These are phyloP conservation scores for Callipepla squamata DNA, from an alignment of 2,113 vertebrate genomes.

Conservation along the genomic window DNA sequence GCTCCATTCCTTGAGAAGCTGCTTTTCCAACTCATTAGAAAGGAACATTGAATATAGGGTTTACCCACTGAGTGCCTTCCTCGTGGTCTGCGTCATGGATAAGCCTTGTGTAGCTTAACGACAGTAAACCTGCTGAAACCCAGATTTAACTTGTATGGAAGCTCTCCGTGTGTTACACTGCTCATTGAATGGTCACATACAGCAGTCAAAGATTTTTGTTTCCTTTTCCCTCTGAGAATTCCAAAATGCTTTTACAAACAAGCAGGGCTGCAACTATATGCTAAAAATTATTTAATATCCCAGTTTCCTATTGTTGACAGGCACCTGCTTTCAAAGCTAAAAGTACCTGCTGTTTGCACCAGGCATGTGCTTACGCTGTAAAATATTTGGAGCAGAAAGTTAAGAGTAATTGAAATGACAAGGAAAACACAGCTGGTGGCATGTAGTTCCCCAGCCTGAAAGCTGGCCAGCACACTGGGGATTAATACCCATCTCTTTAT, in stretches of 20 bases:
- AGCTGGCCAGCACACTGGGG: neutral
- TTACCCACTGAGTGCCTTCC: neutral
- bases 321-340: neutral
- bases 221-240: neutral
- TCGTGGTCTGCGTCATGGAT: neutral
- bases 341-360: neutral
- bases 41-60: neutral
- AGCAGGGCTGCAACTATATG: neutral
- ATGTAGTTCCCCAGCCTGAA: neutral
- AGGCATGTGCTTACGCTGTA: neutral
- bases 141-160: neutral
- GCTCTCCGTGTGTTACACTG: neutral
- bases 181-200: neutral
- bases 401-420: neutral
- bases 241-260: neutral
- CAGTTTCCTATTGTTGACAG: neutral
- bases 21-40: neutral
- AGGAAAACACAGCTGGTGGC: neutral
- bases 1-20: neutral
- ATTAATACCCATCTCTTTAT: neutral
- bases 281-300: neutral
- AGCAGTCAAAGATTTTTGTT: neutral
- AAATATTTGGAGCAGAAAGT: neutral
- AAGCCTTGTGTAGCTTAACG: neutral
- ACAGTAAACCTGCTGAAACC: neutral